Evolutionary conservation across 2,888 invertebrate species (phyloP), one percentile per base, ranked within the genome.

Genomic region (Choreutis nemorana): DNA sequence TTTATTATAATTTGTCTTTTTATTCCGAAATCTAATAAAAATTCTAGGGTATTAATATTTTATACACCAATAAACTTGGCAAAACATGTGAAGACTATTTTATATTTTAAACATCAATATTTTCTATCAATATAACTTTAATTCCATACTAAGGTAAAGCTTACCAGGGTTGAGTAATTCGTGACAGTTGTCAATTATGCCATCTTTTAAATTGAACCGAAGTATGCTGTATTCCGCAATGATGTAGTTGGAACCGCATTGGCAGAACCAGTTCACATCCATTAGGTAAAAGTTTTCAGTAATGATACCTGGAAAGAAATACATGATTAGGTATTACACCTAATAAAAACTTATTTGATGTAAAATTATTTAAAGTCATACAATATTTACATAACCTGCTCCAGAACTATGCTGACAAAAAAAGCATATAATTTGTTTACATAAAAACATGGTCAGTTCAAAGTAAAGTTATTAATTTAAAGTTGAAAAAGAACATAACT

Each of bases 221-320:
- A 72, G 33, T 1, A 77, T 35, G 0, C 70, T 57, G 10, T 47
- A 42, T 32, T 78, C 77, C 0, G 55, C 72, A 0, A 75, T 54
- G 0, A 72, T 29, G 24, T 57, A 65, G 0, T 46, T 42, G 0
- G 26, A 23, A 0, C 40, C 45, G 0, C 50, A 34, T 21, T 57
- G 51, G 34, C 75, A 77, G 33, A 49, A 65, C 7, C 23, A 48
- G 32, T 75, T 78, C 0, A 77, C 63, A 32, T 78, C 75, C 35
- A 78, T 67, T 1, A 77, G 0, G 16, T 54, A 75, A 2, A 77
- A 52, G 23, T 63, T 50, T 28, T 61, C 53, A 1, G 55, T 46
- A 1, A 51, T 23, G 5, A 67, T 48, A 12, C 39, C 75, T 73
- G 46, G 7, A 8, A 9, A 28, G 8, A 13, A 42, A 13, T 5